Base-by-base conservation (phyloP, 2,888 invertebrate genomes). In the Callosobruchus maculatus region DNA sequence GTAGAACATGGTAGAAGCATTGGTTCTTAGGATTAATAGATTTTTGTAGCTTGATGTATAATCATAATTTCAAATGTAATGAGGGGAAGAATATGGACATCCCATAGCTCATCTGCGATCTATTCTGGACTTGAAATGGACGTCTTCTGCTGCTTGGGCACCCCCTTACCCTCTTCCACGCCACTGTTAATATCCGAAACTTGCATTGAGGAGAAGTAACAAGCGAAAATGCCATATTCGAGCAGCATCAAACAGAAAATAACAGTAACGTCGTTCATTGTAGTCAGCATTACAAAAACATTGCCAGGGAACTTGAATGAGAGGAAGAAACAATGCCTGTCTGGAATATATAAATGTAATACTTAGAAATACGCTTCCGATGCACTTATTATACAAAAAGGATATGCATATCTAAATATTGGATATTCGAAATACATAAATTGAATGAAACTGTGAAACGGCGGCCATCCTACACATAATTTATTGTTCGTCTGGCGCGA, bases 281-380 rank as follows among this genome's bases (percentile, higher is more conserved):
- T 77, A 78, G 78, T 77, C 77, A 78, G 78, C 81, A 81, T 77
- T 80, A 82, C 82, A 81, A 82, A 82, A 82, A 83, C 81, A 77
- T 81, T 83, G 83, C 83, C 82, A 83, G 83, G 82, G 82, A 81
- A 80, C 80, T 81, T 84, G 84, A 85, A 85, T 85, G 84, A 83
- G 81, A 85, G 85, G 85, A 85, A 85, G 84, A 81, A 82, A 83
- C 82, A 84, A 82, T 79, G 81, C 83, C 81, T 83, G 85, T 83
- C 84, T 83, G 78, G 85, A 85, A 85, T 85, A 82, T 82, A 81
- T 84, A 71, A 85, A 81, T 80, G 80, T 78, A 79, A 81, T 83
- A 82, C 82, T 82, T 81, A 81, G 82, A 82, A 82, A 81, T 79
- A 78, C 78, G 79, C 79, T 77, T 26, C 70, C 26, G 22, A 49